Evolutionary conservation across 23 tunicate species (phyloP).

Genomic region (Diplosoma virens): DNA sequence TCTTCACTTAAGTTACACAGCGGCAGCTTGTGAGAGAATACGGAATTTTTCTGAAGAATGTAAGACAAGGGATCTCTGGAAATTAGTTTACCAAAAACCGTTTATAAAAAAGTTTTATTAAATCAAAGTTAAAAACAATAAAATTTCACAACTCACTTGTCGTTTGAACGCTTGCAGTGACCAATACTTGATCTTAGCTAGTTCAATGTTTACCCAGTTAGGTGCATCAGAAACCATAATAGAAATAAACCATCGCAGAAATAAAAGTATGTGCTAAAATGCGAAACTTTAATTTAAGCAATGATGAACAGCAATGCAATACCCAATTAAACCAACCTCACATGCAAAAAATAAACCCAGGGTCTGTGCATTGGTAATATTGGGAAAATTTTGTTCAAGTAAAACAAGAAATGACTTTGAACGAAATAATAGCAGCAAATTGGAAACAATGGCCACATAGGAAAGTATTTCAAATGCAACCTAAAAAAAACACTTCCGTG

Average conservation of each 20-base stretch:
- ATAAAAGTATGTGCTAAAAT: slow-evolving; percentile 43
- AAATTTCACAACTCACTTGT: slow-evolving; percentile 40
- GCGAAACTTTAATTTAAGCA: not conserved
- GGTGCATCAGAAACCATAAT: slow-evolving; percentile 29
- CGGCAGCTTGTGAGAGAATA: too few species aligned
- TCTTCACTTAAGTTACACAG: too few species aligned
- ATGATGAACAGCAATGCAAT: not conserved
- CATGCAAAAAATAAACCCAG: slow-evolving; percentile 18
- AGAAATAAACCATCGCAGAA: slow-evolving; percentile 18
- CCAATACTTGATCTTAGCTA: slow-evolving; percentile 27
- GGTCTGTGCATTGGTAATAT: not conserved
- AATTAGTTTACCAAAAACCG: too few species aligned
- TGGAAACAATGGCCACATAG: slow-evolving; percentile 49
- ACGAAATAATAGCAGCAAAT: slow-evolving; percentile 48
- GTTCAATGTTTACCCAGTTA: slow-evolving; percentile 31
- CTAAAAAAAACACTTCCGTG: too few species aligned
- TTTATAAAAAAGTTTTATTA: too few species aligned
- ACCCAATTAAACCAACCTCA: slow-evolving; percentile 34
- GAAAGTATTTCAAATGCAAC: slow-evolving; percentile 48
- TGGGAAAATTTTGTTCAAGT: slow-evolving; percentile 13
- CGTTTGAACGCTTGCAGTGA: slow-evolving; percentile 49
- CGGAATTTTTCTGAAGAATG: too few species aligned
- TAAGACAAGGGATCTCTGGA: too few species aligned
- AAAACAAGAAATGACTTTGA: slow-evolving; percentile 30
- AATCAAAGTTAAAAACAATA: too few species aligned